Evolutionary conservation across 2,113 vertebrate species (phyloP), one percentile per base, ranked within the genome.

Genomic region (Lamprotornis superbus): DNA sequence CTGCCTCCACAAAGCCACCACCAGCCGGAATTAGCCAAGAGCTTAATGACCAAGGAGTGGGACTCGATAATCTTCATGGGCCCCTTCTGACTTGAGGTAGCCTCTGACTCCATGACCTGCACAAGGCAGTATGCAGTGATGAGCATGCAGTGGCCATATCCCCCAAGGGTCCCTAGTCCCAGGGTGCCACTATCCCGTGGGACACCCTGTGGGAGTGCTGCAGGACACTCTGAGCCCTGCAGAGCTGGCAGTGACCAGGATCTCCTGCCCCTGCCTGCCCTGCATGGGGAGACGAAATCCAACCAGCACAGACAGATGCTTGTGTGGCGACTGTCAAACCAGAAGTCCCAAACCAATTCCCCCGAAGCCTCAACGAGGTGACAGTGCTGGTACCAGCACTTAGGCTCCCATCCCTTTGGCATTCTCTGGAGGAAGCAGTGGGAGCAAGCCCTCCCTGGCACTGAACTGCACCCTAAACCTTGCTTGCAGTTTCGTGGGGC

Each of bases 401-500:
- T 63, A 3, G 1, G 12, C 35, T 77, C 24, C 42, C 46, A 40
- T 37, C 22, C 25, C n/a, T 74, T 37, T 1, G 4, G 39, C 37
- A 81, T 31, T 2, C 10, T 2, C 21, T 35, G 15, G 17, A 37
- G 19, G 44, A 89, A 61, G 9, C 2, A 8, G 19, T 5, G 24
- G 33, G 42, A 85, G 15, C 5, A 44, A 88, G 14, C 12, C 28
- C 24, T 70, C 17, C 6, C 40, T 0, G 1, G n/a, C 2, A 4
- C 61, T 2, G 1, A 31, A 37, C 57, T 0, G 0, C 0, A 10
- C 23, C 8, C 24, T 55, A 83, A 77, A 91, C 11, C 30, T 42
- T 2, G 4, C 14, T 23, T 0, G 0, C 7, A 25, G 39, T 46
- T 49, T 65, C 40, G 56, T 0, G 0, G 40, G 31, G 21, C 21